Evolutionary conservation across 2,888 invertebrate genomes (phyloP).

Genomic region (Ochropleura plecta): DNA sequence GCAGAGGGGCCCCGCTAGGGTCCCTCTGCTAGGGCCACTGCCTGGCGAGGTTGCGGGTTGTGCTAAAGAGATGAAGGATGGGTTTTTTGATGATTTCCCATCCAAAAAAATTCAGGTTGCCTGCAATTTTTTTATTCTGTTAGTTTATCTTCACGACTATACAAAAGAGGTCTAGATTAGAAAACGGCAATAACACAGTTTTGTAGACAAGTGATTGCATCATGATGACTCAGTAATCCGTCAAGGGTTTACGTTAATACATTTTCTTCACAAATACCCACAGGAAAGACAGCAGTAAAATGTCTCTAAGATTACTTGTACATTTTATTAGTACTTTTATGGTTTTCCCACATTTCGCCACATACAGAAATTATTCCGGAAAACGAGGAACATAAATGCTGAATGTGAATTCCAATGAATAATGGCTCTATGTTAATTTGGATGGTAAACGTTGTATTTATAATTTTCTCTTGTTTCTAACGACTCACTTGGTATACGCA

Average conservation of each 20-base stretch:
- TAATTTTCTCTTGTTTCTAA: constrained; percentile 29
- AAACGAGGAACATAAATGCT: constrained; percentile 37
- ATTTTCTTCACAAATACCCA: constrained; percentile 15
- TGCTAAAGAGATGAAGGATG: neutral
- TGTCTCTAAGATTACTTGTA: constrained; percentile 17
- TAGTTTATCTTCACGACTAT: neutral
- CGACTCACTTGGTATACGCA: constrained; percentile 17
- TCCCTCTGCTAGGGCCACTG: no score
- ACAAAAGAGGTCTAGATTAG: neutral
- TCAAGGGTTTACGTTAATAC: neutral
- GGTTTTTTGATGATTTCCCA: neutral
- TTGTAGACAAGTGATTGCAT: neutral
- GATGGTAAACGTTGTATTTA: constrained; percentile 28
- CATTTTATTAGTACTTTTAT: constrained; percentile 45
- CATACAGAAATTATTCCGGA: constrained; percentile 32
- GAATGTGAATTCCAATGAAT: constrained; percentile 39
- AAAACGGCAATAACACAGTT: neutral
- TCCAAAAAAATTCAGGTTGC: no score
- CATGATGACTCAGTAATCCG: neutral
- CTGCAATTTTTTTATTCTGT: neutral
- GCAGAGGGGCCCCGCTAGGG: no score
- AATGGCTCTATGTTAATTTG: constrained; percentile 40
- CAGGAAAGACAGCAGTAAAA: constrained; percentile 23
- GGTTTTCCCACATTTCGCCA: constrained; percentile 29
- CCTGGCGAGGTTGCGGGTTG: no score